These are phyloP conservation scores for Eupristina koningsbergeri DNA, from an alignment of 1,140 invertebrate species.

Conservation along the genomic window DNA sequence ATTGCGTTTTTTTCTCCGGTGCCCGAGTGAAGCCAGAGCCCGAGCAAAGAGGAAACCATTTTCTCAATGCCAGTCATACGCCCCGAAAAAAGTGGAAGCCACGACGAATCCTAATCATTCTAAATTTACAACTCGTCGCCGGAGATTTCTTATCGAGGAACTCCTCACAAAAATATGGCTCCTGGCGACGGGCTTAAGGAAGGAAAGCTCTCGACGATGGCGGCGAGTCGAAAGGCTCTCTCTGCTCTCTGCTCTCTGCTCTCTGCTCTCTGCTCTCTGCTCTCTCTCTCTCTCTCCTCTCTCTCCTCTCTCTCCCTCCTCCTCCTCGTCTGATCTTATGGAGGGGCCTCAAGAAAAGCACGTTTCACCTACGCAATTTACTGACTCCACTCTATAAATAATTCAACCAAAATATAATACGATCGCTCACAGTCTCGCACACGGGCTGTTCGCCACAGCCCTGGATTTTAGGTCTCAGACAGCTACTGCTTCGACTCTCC, in stretches of 20 bases:
- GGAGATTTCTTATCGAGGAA: constrained; percentile 28
- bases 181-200: constrained; percentile 5
- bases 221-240: constrained; percentile 2
- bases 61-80: not conserved
- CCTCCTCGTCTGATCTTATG: constrained; percentile 26
- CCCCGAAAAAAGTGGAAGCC: constrained; percentile 12
- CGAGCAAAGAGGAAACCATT: constrained; percentile 25
- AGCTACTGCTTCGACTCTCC: not conserved
- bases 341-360: constrained; percentile 42
- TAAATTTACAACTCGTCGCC: constrained; percentile 13
- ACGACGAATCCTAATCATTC: constrained; percentile 32
- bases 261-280: no score
- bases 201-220: constrained; percentile 7
- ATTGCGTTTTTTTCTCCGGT: not conserved
- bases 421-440: constrained; percentile 38
- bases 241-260: no score
- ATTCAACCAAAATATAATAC: constrained; percentile 63
- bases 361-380: constrained; percentile 41
- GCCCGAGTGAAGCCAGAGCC: not conserved
- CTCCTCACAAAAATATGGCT: constrained; percentile 4
- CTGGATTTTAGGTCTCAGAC: constrained; percentile 47
- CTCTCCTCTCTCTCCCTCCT: no score
- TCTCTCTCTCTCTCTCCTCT: no score
- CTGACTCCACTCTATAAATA: constrained; percentile 60
- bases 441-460: constrained; percentile 11